Evolutionary conservation across 2,797 vertebrate genomes (phyloP), one percentile per base, ranked within the genome.

Genomic region (Hybognathus amarus): DNA sequence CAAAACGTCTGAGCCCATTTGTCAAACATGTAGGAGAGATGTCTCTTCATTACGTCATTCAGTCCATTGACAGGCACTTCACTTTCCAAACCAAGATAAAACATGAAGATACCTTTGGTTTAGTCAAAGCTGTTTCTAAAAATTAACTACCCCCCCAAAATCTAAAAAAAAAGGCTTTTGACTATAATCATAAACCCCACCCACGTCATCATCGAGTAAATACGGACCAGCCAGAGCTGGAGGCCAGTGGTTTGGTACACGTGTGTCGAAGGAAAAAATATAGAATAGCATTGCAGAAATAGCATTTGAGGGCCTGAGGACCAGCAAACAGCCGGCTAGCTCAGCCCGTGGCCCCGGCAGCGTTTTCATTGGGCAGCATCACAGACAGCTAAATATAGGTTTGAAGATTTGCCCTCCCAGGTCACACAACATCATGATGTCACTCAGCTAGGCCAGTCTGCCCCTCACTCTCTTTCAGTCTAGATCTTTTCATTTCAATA

Each of bases 301-400:
- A 77, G 36, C 66, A 79, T 85, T 85, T 61, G 81, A 89, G 85
- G 85, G 90, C 77, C 85, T 47, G n/a, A 30, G 78, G 67, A 87
- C 88, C 85, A 88, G 86, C 86, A 82, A 85, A 85, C 75, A 85
- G 90, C 87, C 79, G 82, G 59, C 79, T 61, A 12, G 82, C 86
- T 86, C 74, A 61, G 88, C 90, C 88, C 20, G 8, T 70, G 87
- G 85, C 87, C 83, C 85, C 52, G 42, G 74, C 85, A 87, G 83
- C 73, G 47, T 81, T 87, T 83, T 85, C 87, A 87, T 63, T 71
- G 79, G 84, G 79, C 87, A 89, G 85, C 85, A 88, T 89, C 83
- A 79, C 87, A 91, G 84, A 84, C 86, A 36, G 88, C 86, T 93
- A 91, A 89, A 89, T 91, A 90, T 91, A 91, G 91, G 64, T 50